Percentiles rank a stretch among this genome's conserved stretches.
phyloP scores from a whole-genome alignment of 2,888 invertebrate species.

The Tipula confusa region DNA sequence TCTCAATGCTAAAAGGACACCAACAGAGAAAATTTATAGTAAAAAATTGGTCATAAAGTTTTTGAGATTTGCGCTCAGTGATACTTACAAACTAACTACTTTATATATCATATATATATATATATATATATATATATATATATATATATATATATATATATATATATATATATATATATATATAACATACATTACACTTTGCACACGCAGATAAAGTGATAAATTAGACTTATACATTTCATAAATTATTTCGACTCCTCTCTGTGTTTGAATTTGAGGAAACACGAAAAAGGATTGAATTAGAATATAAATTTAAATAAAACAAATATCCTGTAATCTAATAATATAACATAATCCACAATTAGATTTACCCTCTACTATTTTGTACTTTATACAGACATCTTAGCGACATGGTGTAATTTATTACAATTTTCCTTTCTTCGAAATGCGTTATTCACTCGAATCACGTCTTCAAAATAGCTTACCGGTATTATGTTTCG shows the following conservation, averaged over 20 bases:
- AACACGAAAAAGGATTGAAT: neutral
- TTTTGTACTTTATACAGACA: neutral
- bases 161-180: too few species aligned
- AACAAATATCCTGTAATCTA: constrained; percentile 13
- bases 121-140: too few species aligned
- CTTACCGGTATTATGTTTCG: neutral
- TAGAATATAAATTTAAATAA: neutral
- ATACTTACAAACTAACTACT: too few species aligned
- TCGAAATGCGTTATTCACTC: neutral
- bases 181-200: neutral
- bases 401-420: neutral
- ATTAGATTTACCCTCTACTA: neutral
- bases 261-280: too few species aligned
- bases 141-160: too few species aligned
- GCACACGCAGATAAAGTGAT: neutral
- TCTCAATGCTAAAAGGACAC: too few species aligned
- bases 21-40: too few species aligned
- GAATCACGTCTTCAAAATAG: neutral
- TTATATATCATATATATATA: too few species aligned
- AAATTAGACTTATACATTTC: neutral
- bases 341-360: neutral
- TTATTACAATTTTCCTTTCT: neutral
- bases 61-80: too few species aligned
- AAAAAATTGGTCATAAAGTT: too few species aligned
- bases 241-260: neutral